Evolutionary conservation across 2,888 invertebrate species (phyloP).

Genomic region (Acrocera orbiculus): DNA sequence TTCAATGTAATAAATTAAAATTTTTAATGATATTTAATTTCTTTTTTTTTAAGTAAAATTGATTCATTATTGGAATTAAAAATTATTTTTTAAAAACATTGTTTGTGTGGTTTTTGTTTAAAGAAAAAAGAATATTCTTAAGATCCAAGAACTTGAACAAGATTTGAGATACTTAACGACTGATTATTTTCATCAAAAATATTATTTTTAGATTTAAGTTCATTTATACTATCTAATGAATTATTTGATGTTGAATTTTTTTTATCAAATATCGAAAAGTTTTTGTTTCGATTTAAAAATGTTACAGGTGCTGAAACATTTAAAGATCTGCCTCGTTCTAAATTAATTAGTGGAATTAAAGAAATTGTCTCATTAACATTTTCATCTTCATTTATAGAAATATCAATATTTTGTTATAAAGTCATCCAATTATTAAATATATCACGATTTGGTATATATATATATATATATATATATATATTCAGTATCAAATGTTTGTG

Average conservation of each 20-base stretch:
- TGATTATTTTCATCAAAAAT: conserved; percentile 48
- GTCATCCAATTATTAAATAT: conserved; percentile 52
- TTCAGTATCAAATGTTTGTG: conserved; percentile 27
- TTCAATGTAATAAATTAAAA: no score
- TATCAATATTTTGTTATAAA: conserved; percentile 25
- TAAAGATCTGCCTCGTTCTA: conserved; percentile 52
- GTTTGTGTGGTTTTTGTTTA: no score
- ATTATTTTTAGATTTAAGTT: conserved; percentile 36
- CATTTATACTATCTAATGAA: conserved; percentile 13
- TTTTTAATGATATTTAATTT: no score
- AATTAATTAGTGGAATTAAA: conserved; percentile 29
- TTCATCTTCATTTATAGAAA: background rate
- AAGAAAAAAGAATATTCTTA: no score
- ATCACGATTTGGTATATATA: conserved; percentile 22
- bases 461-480: no score
- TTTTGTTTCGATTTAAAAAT: conserved; percentile 36
- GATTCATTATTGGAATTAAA: no score
- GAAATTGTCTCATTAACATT: conserved; percentile 18
- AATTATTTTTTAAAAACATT: no score
- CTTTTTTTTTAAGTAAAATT: no score
- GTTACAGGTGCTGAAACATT: conserved; percentile 78
- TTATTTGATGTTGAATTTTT: conserved; percentile 17
- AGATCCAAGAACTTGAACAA: conserved; percentile 84
- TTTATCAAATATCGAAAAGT: no score
- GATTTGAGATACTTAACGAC: conserved; percentile 70